Base-by-base conservation (phyloP, 2,888 invertebrate genomes). In the Dorcus parallelipipedus region DNA sequence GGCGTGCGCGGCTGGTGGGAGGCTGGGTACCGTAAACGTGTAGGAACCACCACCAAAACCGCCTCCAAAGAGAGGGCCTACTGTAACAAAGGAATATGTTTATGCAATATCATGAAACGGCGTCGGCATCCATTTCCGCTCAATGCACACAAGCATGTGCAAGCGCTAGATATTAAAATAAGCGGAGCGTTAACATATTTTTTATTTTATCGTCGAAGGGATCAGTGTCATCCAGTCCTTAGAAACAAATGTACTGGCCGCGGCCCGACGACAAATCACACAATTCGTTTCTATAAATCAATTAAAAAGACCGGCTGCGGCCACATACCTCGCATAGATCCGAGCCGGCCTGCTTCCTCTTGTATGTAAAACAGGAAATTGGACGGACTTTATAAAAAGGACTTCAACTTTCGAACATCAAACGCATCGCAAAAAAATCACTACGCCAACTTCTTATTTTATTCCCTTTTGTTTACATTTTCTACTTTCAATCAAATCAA, bases 231-330 rank as follows among this genome's bases (percentile, higher is more conserved):
- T 62, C 61, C 52, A 59, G 61, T 62, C 60, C 61, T 61, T 51
- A 41, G 55, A 49, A 67, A 70, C 65, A 63, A 68, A 70, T 68
- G 69, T 67, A 70, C 69, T 70, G 61, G 63, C 60, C 62, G 54
- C 61, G 62, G 61, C 56, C 65, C 71, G 72, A 69, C 76, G 77
- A 77, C 76, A 76, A 77, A 76, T 77, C 76, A 76, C 75, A 75
- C 73, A 74, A 74, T 74, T 74, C 76, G 68, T 69, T 70, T 69
- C 73, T 72, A 76, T 76, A 77, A 77, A 76, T 76, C 76, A 75
- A 75, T 75, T 75, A 74, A 71, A 67, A 63, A 64, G 68, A 66
- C 67, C 66, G 66, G 67, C 70, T 67, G 66, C 67, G 66, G 63
- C 66, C 64, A 67, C 72, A 70, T 69, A 66, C 71, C 69, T 64